A percentile compares a stretch with the other conserved stretches of the same genome.
These are phyloP conservation scores for Ariopsis seemanni DNA, from an alignment of 2,113 vertebrate genomes.

Conservation along the genomic window DNA sequence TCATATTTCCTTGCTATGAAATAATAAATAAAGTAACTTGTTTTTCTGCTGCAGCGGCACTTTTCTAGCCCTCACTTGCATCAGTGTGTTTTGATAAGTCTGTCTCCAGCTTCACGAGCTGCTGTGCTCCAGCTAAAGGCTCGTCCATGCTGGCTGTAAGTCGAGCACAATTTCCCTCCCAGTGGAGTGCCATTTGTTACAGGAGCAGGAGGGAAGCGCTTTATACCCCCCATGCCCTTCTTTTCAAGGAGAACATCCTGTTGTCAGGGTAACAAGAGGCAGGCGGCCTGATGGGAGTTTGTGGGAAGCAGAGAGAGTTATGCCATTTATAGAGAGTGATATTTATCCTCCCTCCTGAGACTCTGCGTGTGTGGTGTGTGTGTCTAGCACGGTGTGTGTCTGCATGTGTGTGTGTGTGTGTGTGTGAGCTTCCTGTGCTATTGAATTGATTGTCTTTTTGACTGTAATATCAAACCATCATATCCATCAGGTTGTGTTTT, in stretches of 20 bases:
- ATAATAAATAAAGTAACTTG: not conserved
- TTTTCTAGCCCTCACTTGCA: not conserved
- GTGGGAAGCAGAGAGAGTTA: constrained; percentile 32
- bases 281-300: constrained; percentile 42
- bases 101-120: not conserved
- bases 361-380: not conserved
- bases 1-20: not conserved
- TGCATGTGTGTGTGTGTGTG: not conserved
- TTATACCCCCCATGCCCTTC: constrained; percentile 25
- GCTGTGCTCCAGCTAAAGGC: constrained; percentile 20
- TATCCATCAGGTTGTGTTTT: not conserved
- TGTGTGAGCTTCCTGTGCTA: constrained; percentile 12
- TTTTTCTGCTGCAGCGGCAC: constrained; percentile 10
- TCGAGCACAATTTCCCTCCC: constrained; percentile 3
- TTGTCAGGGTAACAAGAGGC: constrained; percentile 55
- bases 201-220: constrained; percentile 16
- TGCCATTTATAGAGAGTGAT: constrained; percentile 45
- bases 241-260: constrained; percentile 53
- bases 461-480: constrained; percentile 1
- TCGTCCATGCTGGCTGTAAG: constrained; percentile 22
- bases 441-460: not conserved
- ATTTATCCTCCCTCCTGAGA: constrained; percentile 39
- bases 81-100: not conserved
- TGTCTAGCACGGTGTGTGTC: not conserved
- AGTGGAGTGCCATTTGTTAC: constrained; percentile 38